Evolutionary conservation across 2,797 vertebrate genomes (phyloP).

Genomic region (Odontamblyopus lacepedii): DNA sequence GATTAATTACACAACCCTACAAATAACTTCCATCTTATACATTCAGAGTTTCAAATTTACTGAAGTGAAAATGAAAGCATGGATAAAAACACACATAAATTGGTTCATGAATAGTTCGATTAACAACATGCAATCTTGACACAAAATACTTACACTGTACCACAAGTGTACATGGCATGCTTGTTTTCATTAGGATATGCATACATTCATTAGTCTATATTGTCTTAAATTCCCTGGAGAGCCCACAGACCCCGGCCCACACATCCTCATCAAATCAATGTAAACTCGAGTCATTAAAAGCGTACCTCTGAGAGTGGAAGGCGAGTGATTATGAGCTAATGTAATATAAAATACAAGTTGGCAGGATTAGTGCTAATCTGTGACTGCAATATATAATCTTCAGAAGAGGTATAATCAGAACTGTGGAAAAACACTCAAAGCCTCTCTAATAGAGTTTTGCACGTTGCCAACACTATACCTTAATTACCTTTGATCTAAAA

Average conservation of each 20-base stretch:
- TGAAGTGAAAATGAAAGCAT: background rate
- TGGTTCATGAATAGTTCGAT: no score
- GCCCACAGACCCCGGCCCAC: conserved; percentile 19
- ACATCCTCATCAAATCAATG: conserved; percentile 52
- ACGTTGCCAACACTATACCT: background rate
- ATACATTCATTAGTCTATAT: conserved; percentile 51
- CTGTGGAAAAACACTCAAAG: conserved; percentile 8
- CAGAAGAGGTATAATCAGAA: conserved; percentile 43
- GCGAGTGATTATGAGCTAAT: conserved; percentile 45
- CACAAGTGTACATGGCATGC: background rate
- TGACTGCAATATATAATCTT: conserved; percentile 33
- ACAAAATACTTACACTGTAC: background rate
- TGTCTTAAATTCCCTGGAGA: conserved; percentile 49
- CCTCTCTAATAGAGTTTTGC: conserved; percentile 1
- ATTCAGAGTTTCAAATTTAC: background rate
- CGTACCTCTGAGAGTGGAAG: conserved; percentile 41
- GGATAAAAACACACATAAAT: no score
- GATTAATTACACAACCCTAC: no score
- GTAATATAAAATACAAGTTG: conserved; percentile 47
- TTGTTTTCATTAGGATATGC: conserved; percentile 22
- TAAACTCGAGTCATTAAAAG: conserved; percentile 57
- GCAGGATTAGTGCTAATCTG: conserved; percentile 67
- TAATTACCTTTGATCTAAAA: background rate
- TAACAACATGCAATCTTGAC: background rate
- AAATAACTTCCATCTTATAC: background rate